These are phyloP conservation scores for Nephrocerus scutellatus DNA, from an alignment of 2,888 invertebrate genomes.

Conservation along the genomic window DNA sequence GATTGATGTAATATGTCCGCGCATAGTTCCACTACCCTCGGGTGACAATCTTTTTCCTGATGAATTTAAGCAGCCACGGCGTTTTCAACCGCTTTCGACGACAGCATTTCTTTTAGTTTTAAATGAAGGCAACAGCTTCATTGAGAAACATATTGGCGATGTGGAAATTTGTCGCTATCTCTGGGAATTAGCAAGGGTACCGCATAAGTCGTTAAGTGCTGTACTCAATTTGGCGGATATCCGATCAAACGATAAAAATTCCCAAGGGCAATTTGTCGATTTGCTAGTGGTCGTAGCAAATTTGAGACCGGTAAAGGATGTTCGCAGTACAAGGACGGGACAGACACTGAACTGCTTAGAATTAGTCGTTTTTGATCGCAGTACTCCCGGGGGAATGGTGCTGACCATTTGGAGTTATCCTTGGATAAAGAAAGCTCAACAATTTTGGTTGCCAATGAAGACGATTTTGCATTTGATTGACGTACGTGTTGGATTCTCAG, in stretches of 20 bases:
- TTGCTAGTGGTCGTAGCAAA: slow-evolving; percentile 62
- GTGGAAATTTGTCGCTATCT: slow-evolving; percentile 41
- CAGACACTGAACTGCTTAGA: slow-evolving; percentile 52
- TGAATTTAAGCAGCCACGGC: slow-evolving; percentile 46
- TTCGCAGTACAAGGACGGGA: slow-evolving; percentile 44
- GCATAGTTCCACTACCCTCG: slow-evolving; percentile 50
- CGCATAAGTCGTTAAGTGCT: slow-evolving; percentile 53
- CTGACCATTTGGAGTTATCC: slow-evolving; percentile 62
- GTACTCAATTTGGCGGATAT: slow-evolving; percentile 38
- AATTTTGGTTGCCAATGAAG: slow-evolving; percentile 58
- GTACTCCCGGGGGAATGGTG: slow-evolving; percentile 53
- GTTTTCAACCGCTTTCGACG: slow-evolving; percentile 60
- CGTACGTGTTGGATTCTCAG: slow-evolving; percentile 56
- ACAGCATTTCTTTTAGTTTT: slow-evolving; percentile 59
- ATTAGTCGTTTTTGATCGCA: slow-evolving; percentile 60
- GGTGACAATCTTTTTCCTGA: slow-evolving; percentile 48
- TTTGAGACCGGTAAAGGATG: slow-evolving; percentile 55
- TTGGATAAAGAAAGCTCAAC: slow-evolving; percentile 55
- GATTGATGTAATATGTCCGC: slow-evolving; percentile 65
- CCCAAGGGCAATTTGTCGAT: slow-evolving; percentile 50
- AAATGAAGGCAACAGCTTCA: slow-evolving; percentile 59
- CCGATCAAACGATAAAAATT: slow-evolving; percentile 17
- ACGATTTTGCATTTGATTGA: slow-evolving; percentile 69
- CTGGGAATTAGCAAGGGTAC: slow-evolving; percentile 53
- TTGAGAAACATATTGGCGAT: slow-evolving; percentile 53